Base-by-base conservation (phyloP, 2,797 vertebrate species). In the Chrosomus eos region DNA sequence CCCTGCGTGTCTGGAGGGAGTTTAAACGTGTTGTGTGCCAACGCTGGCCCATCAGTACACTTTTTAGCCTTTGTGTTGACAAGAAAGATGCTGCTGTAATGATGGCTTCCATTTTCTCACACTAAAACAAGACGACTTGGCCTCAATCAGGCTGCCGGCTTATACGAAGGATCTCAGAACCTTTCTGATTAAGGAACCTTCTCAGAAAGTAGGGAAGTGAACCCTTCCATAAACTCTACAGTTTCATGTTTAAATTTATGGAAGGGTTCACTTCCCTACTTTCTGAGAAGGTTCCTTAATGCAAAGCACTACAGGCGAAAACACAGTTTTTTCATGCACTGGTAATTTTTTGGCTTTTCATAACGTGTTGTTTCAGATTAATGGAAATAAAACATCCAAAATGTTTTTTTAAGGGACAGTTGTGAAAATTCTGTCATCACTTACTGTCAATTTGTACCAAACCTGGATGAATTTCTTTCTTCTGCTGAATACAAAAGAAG, bases 21-120 rank as follows among this genome's bases (percentile, higher is more conserved):
- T 82, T 83, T 72, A 26, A 76, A 64, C 53, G 43, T 68, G 66
- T 79, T 78, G 62, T 36, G 36, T 77, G 79, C 75, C 53, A 83
- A 74, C 3, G 87, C 87, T 84, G 88, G 92, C 90, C 90, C 23
- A 88, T 89, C 90, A 91, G 76, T 51, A 64, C 45, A 45, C 88
- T 86, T 88, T 84, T 11, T 62, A 81, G 48, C 70, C 55, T 81
- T 87, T 55, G 66, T 66, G 66, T 26, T 71, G 67, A 83, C 81
- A 67, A 87, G 68, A 66, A 72, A 87, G 71, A 85, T 80, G 71
- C 58, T 45, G 71, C 33, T 79, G 45, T 51, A 83, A 68, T 58
- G 55, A 76, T 21, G 43, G 21, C 38, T 76, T 85, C 60, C 48
- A 82, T 86, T 82, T 83, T 70, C 76, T 85, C 82, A 72, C 80